These are phyloP conservation scores for Lithodes maja DNA, from an alignment of 2,888 invertebrate species.

Conservation along the genomic window DNA sequence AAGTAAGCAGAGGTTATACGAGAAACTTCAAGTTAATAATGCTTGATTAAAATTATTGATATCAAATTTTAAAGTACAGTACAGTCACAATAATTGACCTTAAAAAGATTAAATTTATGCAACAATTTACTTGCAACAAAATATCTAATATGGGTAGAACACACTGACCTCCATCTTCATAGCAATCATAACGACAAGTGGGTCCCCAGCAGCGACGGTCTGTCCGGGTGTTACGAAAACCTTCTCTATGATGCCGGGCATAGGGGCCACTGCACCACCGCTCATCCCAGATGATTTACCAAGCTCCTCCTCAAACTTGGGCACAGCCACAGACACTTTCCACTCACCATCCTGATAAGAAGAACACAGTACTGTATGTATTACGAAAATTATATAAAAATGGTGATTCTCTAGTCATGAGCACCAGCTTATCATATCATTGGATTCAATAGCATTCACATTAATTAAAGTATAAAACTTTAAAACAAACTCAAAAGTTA, in stretches of 20 bases:
- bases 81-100: too few species aligned
- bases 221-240: constrained; percentile 89
- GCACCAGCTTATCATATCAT: too few species aligned
- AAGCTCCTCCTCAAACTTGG: constrained; percentile 78
- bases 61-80: too few species aligned
- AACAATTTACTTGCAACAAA: too few species aligned
- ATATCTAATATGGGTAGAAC: background rate
- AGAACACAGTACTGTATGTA: background rate
- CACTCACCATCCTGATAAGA: constrained; percentile 49
- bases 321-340: constrained; percentile 77
- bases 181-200: constrained; percentile 94
- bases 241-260: constrained; percentile 97
- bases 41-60: too few species aligned
- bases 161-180: constrained; percentile 97
- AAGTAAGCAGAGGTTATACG: too few species aligned
- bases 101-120: too few species aligned
- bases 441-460: too few species aligned
- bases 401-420: background rate
- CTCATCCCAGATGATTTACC: constrained; percentile 77
- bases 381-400: background rate
- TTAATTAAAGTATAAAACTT: too few species aligned
- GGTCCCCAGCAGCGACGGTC: constrained; percentile 88
- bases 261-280: constrained; percentile 86
- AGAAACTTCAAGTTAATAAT: too few species aligned
- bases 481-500: too few species aligned